Conservation (phyloP, 2,888 invertebrate species). For the Pristionchus japonicus region DNA sequence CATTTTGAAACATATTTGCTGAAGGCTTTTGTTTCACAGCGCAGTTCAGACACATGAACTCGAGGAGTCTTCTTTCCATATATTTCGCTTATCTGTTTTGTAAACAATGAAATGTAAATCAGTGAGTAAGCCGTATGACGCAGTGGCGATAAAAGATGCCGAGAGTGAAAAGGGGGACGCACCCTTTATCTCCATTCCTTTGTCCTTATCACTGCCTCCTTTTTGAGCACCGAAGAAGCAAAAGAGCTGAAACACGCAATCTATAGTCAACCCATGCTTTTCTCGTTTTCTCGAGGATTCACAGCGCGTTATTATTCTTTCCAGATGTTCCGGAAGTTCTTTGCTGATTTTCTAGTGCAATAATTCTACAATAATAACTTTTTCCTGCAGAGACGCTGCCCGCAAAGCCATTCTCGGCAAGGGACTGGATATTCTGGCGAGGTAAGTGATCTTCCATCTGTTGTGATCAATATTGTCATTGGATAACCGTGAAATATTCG, state of each 20-base stretch:
- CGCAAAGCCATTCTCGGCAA: conserved; percentile 61
- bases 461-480: not conserved
- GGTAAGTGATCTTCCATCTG: conserved; percentile 9
- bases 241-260: not conserved
- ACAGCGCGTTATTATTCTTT: not conserved
- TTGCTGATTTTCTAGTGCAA: not conserved
- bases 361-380: not conserved
- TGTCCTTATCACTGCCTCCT: not conserved
- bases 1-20: too few relatives aligned
- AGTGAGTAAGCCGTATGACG: not conserved
- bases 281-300: not conserved
- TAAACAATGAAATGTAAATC: too few relatives aligned
- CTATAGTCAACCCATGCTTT: not conserved
- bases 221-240: not conserved
- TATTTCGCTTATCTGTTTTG: too few relatives aligned
- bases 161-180: not conserved
- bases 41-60: too few relatives aligned
- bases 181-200: not conserved
- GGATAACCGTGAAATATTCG: not conserved
- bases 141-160: not conserved
- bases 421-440: conserved; percentile 61
- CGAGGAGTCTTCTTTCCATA: too few relatives aligned
- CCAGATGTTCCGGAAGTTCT: not conserved
- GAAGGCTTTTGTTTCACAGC: too few relatives aligned
- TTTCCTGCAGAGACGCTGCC: conserved; percentile 33